phyloP scores from a whole-genome alignment of 1,140 invertebrate species.

The Neodiprion virginianus region DNA sequence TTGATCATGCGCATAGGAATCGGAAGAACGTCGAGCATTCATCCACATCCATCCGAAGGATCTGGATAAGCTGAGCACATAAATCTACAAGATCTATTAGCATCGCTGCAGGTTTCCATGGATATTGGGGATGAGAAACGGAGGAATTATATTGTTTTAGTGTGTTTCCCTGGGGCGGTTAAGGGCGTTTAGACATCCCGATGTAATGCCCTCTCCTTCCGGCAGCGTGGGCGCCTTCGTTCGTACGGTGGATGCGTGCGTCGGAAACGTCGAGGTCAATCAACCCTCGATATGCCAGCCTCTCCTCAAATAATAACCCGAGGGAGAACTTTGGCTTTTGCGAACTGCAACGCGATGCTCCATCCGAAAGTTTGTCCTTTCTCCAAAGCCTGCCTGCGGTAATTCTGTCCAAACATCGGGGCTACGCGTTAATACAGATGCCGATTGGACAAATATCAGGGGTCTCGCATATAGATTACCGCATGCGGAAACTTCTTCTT shows the following conservation, averaged over 20 bases:
- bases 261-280: not conserved
- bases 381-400: not conserved
- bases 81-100: too few species aligned
- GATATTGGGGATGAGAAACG: not conserved
- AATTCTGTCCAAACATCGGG: too few species aligned
- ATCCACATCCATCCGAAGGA: too few species aligned
- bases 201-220: not conserved
- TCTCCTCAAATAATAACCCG: slow-evolving; percentile 3
- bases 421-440: too few species aligned
- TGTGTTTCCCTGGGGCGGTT: not conserved
- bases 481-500: too few species aligned
- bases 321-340: not conserved
- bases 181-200: not conserved
- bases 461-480: too few species aligned
- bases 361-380: not conserved
- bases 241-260: too few species aligned
- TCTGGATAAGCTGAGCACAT: too few species aligned
- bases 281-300: not conserved
- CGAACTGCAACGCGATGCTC: not conserved
- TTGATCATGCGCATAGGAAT: too few species aligned
- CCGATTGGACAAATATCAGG: too few species aligned
- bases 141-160: slow-evolving; percentile 6
- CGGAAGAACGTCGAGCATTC: too few species aligned
- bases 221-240: too few species aligned
- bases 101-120: not conserved